Base-by-base conservation (phyloP, 2,888 invertebrate genomes). In the Calameuta idolon region DNA sequence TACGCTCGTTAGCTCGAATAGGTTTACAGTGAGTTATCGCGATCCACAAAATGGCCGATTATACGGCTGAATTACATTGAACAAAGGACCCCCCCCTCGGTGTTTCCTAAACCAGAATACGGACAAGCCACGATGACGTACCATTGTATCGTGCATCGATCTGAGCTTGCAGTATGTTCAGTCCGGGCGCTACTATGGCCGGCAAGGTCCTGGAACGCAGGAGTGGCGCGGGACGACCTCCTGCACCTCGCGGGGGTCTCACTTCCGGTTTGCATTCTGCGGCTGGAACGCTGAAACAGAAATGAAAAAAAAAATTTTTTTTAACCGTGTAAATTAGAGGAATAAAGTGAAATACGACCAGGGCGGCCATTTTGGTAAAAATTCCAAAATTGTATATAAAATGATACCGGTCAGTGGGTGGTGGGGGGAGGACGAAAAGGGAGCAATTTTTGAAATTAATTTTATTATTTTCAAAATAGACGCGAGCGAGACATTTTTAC, bases 201-300 rank as follows among this genome's bases (percentile, higher is more conserved):
- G 97, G 97, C 79, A 97, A 92, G 11, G 97, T 97, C 87, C 97
- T 94, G 71, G 97, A 97, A 85, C 97, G 94, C 84, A 97, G 92
- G 81, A 97, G 92, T 0, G 97, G 97, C 15, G 96, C 95, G 34
- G 95, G 96, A 69, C 93, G 92, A 69, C 86, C 93, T 84, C 90
- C 93, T 79, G 91, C 86, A 69, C 90, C 93, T 79, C 93, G 84
- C 15, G 81, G 79, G n/a, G 84, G 74, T 81, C 86, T 88, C 76
- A 77, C 76, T 77, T 89, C 88, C 77, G 88, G 40, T 76, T 89
- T 89, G 84, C 89, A 89, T 89, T 90, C 90, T 79, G 81, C 84
- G 71, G 82, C 78, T 3, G 87, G 85, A 35, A 82, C 78, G 71
- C 90, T 90, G 85, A 3, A 85, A 87, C 76, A 75, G 23, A 55